phyloP scores from a whole-genome alignment of 2,797 vertebrate species.

The Chelidonichthys spinosus region DNA sequence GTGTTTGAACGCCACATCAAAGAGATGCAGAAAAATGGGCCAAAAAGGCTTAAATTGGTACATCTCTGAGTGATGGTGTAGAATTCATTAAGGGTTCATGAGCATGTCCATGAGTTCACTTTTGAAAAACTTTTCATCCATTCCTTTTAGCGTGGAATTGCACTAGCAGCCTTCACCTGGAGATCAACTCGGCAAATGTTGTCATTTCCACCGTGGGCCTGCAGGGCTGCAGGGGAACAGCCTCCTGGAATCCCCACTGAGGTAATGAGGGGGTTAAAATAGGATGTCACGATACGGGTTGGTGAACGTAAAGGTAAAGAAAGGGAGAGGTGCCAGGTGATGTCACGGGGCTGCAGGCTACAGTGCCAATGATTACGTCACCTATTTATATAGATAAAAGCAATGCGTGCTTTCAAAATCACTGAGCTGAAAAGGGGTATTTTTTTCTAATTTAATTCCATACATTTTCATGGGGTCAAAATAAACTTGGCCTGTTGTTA shows the following conservation, averaged over 20 bases:
- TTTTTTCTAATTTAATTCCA: background rate
- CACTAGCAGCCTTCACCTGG: constrained; percentile 5
- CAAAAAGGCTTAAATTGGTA: constrained; percentile 3
- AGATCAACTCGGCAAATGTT: constrained; percentile 43
- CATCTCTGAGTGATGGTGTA: background rate
- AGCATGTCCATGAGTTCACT: background rate
- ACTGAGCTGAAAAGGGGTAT: background rate
- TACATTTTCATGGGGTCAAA: background rate
- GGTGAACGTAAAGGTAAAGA: constrained; percentile 51
- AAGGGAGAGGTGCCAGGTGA: constrained; percentile 36
- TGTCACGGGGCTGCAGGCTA: constrained; percentile 5
- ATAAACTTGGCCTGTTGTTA: constrained; percentile 10
- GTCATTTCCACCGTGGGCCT: constrained; percentile 23
- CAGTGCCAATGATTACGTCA: constrained; percentile 16
- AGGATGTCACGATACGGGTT: constrained; percentile 48
- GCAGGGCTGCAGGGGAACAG: constrained; percentile 15
- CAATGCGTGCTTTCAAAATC: background rate
- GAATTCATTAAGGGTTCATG: too few relatives aligned
- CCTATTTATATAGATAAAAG: constrained; percentile 8
- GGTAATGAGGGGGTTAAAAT: constrained; percentile 58
- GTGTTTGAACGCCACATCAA: background rate
- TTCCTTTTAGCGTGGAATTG: background rate
- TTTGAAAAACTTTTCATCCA: background rate
- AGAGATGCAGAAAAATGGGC: background rate
- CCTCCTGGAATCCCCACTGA: constrained; percentile 16